Base-by-base conservation (phyloP, 2,888 invertebrate species). In the Scaptomyza caliginosa region DNA sequence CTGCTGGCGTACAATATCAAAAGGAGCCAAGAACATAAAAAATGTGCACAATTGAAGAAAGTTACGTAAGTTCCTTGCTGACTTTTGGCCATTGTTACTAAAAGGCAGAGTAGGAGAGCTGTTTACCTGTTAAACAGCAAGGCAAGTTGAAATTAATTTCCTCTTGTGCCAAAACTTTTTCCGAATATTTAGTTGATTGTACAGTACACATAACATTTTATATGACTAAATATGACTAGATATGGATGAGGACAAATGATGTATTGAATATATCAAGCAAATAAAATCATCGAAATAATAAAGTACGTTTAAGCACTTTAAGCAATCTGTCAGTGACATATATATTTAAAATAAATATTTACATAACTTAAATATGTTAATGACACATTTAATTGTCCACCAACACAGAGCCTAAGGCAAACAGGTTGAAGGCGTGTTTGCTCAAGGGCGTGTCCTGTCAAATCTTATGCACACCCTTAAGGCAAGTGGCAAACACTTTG, bases 401-500 rank as follows among this genome's bases (percentile, higher is more conserved):
- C 34, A 24, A 36, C 17, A 48, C 23, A 13, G 36, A 26, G 34
- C 13, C 2, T 4, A 11, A n/a, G 4, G 34, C 34, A 19, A 21
- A 21, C 13, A 38, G 26, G 32, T 23, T 57, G 54, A 3, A 32
- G 38, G 36, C 24, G 17, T 28, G 26, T 34, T 1, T 17, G 26
- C 7, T n/a, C 7, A 23, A 21, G 36, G 34, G 24, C 21, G 19
- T 24, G 16, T 54, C 19, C 39, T 54, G 13, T 13, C 30, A 36
- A 28, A n/a, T 50, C 39, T 49, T 58, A 51, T 55, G 70, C 46
- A 62, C 43, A 36, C 69, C 50, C 30, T 26, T 17, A 4, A 36
- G 49, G 21, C 55, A 70, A 49, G 58, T 59, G 74, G 24, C 65
- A 65, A 59, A 50, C 70, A 56, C 55, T 46, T 49, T 60, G 42